A percentile compares a stretch with the other conserved stretches of the same genome.
These are phyloP conservation scores for Heliconius hortense DNA, from an alignment of 2,888 invertebrate genomes.

Conservation along the genomic window DNA sequence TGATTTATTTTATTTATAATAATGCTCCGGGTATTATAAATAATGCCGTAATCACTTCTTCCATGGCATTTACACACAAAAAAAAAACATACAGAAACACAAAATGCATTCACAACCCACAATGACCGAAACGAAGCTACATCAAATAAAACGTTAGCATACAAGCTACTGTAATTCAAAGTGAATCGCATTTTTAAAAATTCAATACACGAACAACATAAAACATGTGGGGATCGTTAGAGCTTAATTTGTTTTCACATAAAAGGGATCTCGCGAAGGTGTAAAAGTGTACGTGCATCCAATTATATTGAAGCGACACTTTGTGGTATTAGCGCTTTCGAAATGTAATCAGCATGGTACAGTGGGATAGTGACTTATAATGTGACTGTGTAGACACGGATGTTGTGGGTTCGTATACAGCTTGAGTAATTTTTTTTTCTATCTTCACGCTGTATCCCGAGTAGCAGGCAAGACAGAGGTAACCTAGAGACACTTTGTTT, in stretches of 20 bases:
- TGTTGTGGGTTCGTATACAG: background rate
- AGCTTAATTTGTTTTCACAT: conserved; percentile 16
- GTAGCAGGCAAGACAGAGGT: background rate
- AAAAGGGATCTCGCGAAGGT: conserved; percentile 13
- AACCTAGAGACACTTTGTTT: background rate
- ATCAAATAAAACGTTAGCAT: conserved; percentile 13
- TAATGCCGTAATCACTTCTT: too few relatives aligned
- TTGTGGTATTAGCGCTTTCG: conserved; percentile 9
- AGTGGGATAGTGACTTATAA: background rate
- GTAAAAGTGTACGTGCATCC: conserved; percentile 23
- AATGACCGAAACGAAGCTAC: background rate
- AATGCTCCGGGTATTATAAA: too few relatives aligned
- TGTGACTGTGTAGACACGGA: background rate
- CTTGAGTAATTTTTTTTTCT: background rate
- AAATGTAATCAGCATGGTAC: background rate
- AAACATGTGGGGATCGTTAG: conserved; percentile 20
- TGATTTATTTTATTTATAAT: too few relatives aligned
- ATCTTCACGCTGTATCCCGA: background rate
- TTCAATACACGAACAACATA: conserved; percentile 21
- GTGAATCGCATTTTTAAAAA: background rate
- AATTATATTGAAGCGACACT: conserved; percentile 23
- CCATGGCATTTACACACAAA: too few relatives aligned
- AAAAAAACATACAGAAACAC: background rate
- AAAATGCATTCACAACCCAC: background rate
- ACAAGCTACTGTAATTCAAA: background rate